Evolutionary conservation across 2,797 vertebrate genomes (phyloP), one percentile per base, ranked within the genome.

Genomic region (Hylomyscus alleni): DNA sequence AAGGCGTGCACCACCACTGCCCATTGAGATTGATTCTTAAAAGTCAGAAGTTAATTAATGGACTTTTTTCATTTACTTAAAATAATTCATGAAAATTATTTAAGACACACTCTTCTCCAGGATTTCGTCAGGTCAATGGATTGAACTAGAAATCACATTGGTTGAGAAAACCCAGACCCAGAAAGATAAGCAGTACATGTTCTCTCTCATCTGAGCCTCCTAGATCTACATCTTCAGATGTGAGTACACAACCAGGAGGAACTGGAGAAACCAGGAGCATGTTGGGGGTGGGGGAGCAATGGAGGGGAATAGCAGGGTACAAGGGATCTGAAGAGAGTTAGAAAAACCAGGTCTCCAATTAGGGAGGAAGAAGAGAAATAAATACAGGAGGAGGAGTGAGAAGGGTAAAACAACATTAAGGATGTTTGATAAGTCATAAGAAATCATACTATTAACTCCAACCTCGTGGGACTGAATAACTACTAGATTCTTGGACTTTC

Each of bases 51-150:
- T 37, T 72, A 69, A 73, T 73, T 8, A 75, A 44, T 24, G 94
- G 31, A 73, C 88, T 31, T 84, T 90, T 93, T 76, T 24, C 54
- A 88, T 47, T 78, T 90, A 82, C 54, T 80, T 90, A 90, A 72
- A 65, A 44, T 72, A 87, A 86, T 86, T 83, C 26, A 29, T 90
- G 15, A 52, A 82, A 95, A 82, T 82, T 26, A 84, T 44, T 84
- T 73, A 40, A 40, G 37, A 44, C 37, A 75, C 17, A 73, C n/a
- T 22, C n/a, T 24, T 75, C 4, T 26, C 72, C 22, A 75, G 20
- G 72, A 20, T 75, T 10, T 44, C 6, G 72, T 24, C 72, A 44
- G 37, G 37, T 75, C 22, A 75, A 44, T 75, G 37, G 20, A 44
- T 12, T 75, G 72, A 75, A 24, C 72, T 75, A 24, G 72, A 75